Base-by-base conservation (phyloP, 2,113 vertebrate species). In the Sapayoa aenigma region DNA sequence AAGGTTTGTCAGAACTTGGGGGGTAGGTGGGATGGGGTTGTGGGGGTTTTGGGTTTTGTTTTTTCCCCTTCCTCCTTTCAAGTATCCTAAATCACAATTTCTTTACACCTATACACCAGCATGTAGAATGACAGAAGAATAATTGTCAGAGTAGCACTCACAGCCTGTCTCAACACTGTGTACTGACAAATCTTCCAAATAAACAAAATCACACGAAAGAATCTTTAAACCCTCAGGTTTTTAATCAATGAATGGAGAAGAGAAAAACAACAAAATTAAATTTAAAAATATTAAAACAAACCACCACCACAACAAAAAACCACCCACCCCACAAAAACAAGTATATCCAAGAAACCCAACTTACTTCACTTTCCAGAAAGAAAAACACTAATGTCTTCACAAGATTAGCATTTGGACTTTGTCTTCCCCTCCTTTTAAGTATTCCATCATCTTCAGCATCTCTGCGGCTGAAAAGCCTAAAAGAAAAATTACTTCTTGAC, bases 381-480 rank as follows among this genome's bases (percentile, higher is more conserved):
- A 99, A 99, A 97, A 99, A 99, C 83, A 99, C 99, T 89, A 99
- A 99, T 39, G 99, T 99, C 97, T 99, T 99, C 83, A 99, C 99
- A 96, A 99, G 99, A 93, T 99, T 99, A 95, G 99, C 99, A 84
- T 99, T 99, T 20, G 98, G 98, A 96, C 99, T 98, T 98, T 99
- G 99, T 95, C 99, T 98, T 94, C 99, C 99, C 96, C 99, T 98
- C 93, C 99, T 98, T 97, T 99, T 99, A 74, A 99, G 98, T 88
- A 99, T 98, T 65, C 98, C 99, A 91, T 99, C 99, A 37, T 99
- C 99, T 95, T 99, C 99, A 44, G 98, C 97, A 95, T 99, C 99
- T 96, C 98, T 98, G 94, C 99, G 99, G 96, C 99, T 99, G 97
- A 99, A 99, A 96, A 99, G 98, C 80, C 99, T 99, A 56, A 37